phyloP scores from a whole-genome alignment of 2,888 invertebrate genomes.

The Stratiomys singularior region DNA sequence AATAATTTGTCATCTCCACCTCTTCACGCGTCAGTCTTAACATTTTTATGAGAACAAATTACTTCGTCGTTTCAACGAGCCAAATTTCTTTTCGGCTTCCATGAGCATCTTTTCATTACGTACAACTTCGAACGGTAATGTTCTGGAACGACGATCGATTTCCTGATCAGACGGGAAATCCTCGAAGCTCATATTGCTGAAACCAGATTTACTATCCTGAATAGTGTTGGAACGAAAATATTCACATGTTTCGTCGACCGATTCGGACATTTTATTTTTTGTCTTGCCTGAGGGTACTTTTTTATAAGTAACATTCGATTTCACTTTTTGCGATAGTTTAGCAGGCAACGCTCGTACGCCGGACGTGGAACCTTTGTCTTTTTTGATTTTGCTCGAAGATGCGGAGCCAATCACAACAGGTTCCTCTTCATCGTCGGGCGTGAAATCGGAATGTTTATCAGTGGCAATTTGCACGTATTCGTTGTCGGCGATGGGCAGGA shows the following conservation, averaged over 20 bases:
- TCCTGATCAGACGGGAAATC: slow-evolving; percentile 76
- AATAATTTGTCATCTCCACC: too few species aligned
- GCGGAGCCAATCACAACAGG: slow-evolving; percentile 58
- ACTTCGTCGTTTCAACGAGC: slow-evolving; percentile 66
- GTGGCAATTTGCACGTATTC: slow-evolving; percentile 63
- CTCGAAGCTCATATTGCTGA: slow-evolving; percentile 81
- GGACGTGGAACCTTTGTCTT: slow-evolving; percentile 61
- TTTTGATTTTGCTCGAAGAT: slow-evolving; percentile 58
- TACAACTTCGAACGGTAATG: slow-evolving; percentile 74
- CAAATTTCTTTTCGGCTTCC: slow-evolving; percentile 67
- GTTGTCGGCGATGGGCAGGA: slow-evolving; percentile 63
- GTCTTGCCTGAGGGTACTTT: slow-evolving; percentile 58
- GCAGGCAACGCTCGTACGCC: slow-evolving; percentile 63
- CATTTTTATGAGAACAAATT: slow-evolving; percentile 68
- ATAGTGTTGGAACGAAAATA: slow-evolving; percentile 64
- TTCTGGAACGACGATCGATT: slow-evolving; percentile 61
- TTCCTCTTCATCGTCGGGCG: slow-evolving; percentile 64
- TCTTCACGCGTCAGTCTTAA: background rate
- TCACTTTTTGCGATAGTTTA: slow-evolving; percentile 64
- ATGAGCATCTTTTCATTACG: slow-evolving; percentile 66
- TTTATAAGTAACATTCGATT: slow-evolving; percentile 60
- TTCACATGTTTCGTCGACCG: slow-evolving; percentile 49
- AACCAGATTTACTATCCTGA: slow-evolving; percentile 69
- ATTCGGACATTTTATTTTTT: slow-evolving; percentile 56
- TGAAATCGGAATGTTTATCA: slow-evolving; percentile 63